Evolutionary conservation across 1,140 invertebrate genomes (phyloP).

Genomic region (Phocides pigmalion): DNA sequence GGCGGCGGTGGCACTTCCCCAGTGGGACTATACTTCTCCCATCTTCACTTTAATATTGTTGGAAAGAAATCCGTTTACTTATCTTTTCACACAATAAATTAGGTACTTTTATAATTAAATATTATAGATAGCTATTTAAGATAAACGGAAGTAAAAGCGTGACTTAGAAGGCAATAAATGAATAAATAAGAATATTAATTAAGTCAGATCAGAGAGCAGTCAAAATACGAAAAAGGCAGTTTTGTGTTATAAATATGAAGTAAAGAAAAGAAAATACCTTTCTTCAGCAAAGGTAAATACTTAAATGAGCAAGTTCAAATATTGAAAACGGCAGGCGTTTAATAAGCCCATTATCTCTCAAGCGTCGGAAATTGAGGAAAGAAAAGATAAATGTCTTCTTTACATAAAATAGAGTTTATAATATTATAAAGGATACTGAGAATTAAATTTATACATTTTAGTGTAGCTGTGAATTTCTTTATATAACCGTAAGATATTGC

Average conservation of each 20-base stretch:
- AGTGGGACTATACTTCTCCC: too few relatives aligned
- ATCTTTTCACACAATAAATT: too few relatives aligned
- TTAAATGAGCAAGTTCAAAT: slow-evolving; percentile 3
- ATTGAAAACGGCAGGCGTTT: slow-evolving; percentile 5
- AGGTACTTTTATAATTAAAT: too few relatives aligned
- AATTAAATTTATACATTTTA: neutral
- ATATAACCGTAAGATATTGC: neutral
- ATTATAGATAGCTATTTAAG: too few relatives aligned
- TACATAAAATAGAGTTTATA: neutral
- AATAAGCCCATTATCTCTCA: neutral
- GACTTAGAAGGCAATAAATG: too few relatives aligned
- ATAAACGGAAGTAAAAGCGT: too few relatives aligned
- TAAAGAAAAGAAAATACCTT: neutral
- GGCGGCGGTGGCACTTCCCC: too few relatives aligned
- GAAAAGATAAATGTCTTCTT: neutral
- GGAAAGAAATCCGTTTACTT: too few relatives aligned
- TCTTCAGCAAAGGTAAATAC: neutral
- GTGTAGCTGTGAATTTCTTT: neutral
- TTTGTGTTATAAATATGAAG: neutral
- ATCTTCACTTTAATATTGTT: too few relatives aligned
- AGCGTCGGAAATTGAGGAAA: neutral
- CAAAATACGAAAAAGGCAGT: neutral
- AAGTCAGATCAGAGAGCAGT: too few relatives aligned
- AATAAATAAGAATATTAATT: neutral
- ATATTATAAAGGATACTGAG: neutral